Conservation (phyloP, 2,113 vertebrate species). For the Macrotus californicus region DNA sequence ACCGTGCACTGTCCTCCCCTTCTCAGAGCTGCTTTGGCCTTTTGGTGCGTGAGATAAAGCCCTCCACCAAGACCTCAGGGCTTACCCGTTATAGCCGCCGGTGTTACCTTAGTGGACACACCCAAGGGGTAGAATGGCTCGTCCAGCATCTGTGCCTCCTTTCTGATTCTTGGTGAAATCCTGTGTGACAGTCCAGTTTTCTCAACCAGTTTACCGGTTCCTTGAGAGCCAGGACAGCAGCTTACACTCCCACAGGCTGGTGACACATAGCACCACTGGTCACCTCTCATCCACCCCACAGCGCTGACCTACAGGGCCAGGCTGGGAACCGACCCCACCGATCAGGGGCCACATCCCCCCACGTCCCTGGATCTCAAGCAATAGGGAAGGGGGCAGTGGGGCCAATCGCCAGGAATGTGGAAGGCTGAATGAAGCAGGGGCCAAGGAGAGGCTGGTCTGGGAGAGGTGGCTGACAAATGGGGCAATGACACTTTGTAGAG, state of each 20-base stretch:
- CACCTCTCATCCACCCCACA: background rate
- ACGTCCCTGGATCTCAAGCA: background rate
- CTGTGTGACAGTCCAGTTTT: background rate
- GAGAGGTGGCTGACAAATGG: background rate
- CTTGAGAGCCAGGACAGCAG: background rate
- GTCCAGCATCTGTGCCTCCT: background rate
- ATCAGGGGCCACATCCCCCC: background rate
- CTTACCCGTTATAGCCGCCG: background rate
- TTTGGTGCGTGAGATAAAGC: background rate
- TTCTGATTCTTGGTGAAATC: background rate
- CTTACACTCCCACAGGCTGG: background rate
- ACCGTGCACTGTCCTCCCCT: fast-evolving
- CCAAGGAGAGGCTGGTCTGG: background rate
- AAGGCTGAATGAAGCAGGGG: background rate
- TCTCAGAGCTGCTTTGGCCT: background rate
- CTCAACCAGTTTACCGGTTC: background rate
- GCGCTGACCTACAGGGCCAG: background rate
- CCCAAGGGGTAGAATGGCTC: background rate
- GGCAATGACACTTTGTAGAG: background rate
- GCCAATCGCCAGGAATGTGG: background rate
- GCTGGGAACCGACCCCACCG: background rate
- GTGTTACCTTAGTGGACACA: background rate
- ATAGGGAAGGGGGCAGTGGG: no score
- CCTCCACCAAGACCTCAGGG: background rate
- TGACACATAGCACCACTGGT: background rate